These are phyloP conservation scores for Lycopodina hypogea DNA, from an alignment of 37 sponge, comb jelly and placozoan species.

Conservation along the genomic window DNA sequence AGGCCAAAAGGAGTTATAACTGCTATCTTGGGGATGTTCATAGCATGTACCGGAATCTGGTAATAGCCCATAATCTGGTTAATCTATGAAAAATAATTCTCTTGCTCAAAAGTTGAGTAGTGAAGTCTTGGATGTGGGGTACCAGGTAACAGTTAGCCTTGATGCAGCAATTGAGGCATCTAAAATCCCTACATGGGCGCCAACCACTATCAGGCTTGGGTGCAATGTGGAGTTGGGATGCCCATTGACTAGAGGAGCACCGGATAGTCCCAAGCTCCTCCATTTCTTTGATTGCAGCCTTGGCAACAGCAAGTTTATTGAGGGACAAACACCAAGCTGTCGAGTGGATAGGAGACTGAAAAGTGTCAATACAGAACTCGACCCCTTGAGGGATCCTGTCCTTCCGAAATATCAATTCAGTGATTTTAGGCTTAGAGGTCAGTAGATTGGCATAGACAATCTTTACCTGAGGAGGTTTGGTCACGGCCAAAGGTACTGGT, in stretches of 20 bases:
- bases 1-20: slow-evolving; percentile 8
- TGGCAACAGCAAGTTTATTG: slow-evolving; percentile 12
- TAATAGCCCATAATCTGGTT: slow-evolving; percentile 16
- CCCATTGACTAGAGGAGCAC: slow-evolving; percentile 43
- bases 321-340: slow-evolving; percentile 29
- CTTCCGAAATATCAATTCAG: slow-evolving; percentile 2
- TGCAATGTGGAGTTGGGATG: slow-evolving; percentile 53
- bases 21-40: slow-evolving; percentile 32
- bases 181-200: slow-evolving; percentile 64
- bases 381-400: slow-evolving; percentile 13
- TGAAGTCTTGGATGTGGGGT: slow-evolving; percentile 59
- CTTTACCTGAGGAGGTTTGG: neutral
- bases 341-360: slow-evolving; percentile 25
- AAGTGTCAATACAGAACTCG: slow-evolving; percentile 35
- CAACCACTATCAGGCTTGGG: slow-evolving; percentile 46
- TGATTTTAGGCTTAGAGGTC: slow-evolving; percentile 25
- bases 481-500: neutral
- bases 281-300: slow-evolving; percentile 35
- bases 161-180: slow-evolving; percentile 43
- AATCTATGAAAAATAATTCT: slow-evolving; percentile 13
- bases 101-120: neutral
- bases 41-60: slow-evolving; percentile 30
- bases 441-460: slow-evolving; percentile 13
- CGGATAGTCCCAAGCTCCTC: slow-evolving; percentile 34
- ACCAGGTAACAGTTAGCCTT: slow-evolving; percentile 55